Evolutionary conservation across 1,140 invertebrate genomes (phyloP), one percentile per base, ranked within the genome.

Genomic region (Chrysopa pallens): DNA sequence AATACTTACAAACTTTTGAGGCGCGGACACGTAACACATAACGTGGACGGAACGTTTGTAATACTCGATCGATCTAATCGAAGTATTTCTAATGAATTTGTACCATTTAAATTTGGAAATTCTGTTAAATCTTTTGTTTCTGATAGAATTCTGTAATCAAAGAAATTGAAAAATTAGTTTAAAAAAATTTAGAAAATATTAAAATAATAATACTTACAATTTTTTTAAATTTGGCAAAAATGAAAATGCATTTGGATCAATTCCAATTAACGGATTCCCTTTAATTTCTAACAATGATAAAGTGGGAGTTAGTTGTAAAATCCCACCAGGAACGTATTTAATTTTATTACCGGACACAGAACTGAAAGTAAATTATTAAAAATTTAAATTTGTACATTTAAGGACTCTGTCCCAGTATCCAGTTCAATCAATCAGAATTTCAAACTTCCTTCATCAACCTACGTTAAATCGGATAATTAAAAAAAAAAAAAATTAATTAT

Each of bases 1-100:
- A 42, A 23, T 54, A 81, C 88, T 78, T 65, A 94, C 90, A 95
- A 63, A 57, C 80, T 86, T 60, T 80, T 81, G 29, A 94, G 72
- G 55, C 73, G 74, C 40, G 82, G 83, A 51, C 80, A 76, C 45
- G 77, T 73, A 15, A 54, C 53, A 60, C 90, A 95, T n/a, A 94
- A 64, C 49, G 78, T 70, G 9, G 58, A 43, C 7, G 89, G 85
- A 42, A 92, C 73, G 4, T 61, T 51, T 9, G 62, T 58, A 13
- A 94, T 68, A 35, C 76, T 76, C 1, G 85, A 80, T 43, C 88
- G 76, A 67, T 93, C 89, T 39, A 88, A 62, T 47, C 78, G 72
- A 39, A 94, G 67, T 38, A 81, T 72, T 56, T 89, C 84, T 53
- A 94, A 65, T 1, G 80, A 73, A 42, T 55, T 57, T 1, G 80